Conservation (phyloP, 1,140 invertebrate genomes). For the Doryteuthis pealeii region DNA sequence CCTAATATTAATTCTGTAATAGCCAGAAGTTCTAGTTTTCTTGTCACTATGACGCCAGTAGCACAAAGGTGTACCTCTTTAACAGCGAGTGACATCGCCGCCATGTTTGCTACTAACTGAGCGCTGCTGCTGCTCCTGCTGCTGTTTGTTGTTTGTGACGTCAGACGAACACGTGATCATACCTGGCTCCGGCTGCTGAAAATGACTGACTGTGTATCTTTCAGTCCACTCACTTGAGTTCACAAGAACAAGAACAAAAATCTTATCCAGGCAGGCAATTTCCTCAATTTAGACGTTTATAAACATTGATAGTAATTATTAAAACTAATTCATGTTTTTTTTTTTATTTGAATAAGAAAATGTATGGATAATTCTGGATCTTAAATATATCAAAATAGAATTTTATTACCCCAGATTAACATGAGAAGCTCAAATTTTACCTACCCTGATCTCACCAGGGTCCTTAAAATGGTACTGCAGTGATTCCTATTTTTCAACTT, state of each 20-base stretch:
- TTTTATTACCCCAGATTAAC: too few relatives aligned
- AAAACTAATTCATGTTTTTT: too few relatives aligned
- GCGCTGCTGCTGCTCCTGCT: not conserved
- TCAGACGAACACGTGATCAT: not conserved
- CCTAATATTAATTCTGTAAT: not conserved
- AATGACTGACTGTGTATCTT: not conserved
- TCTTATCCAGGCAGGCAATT: too few relatives aligned
- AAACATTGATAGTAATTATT: too few relatives aligned
- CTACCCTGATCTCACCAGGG: too few relatives aligned
- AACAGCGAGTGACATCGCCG: not conserved
- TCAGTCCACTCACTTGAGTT: not conserved
- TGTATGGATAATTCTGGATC: too few relatives aligned
- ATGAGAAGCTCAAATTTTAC: too few relatives aligned
- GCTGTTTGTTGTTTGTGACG: not conserved
- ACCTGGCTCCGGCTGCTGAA: not conserved
- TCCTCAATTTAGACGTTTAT: too few relatives aligned
- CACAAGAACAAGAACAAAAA: not conserved
- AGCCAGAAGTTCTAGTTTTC: not conserved
- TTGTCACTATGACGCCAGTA: constrained; percentile 7
- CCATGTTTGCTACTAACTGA: not conserved
- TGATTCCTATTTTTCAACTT: too few relatives aligned
- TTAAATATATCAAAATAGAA: too few relatives aligned
- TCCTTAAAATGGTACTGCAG: too few relatives aligned
- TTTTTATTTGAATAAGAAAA: too few relatives aligned
- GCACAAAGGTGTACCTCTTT: not conserved